Evolutionary conservation across 2,888 invertebrate species (phyloP).

Genomic region (Ichneumoninae sp.): DNA sequence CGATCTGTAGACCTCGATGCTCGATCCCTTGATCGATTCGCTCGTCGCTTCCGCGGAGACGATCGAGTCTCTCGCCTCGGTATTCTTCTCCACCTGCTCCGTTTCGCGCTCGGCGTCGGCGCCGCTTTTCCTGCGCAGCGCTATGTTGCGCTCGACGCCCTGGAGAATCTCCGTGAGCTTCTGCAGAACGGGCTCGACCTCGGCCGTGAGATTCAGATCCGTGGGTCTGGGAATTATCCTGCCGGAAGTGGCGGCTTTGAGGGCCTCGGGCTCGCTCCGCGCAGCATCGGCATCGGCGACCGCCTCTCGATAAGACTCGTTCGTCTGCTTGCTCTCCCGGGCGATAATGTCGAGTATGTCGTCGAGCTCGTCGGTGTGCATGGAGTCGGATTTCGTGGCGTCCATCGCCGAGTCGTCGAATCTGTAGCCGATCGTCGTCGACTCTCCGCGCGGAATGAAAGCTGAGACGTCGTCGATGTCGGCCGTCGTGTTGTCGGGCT

Average conservation of each 20-base stretch:
- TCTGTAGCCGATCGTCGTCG: conserved; percentile 70
- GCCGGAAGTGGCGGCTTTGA: conserved; percentile 1
- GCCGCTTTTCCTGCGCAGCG: conserved; percentile 54
- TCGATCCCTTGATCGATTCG: conserved; percentile 24
- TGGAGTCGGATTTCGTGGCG: conserved; percentile 51
- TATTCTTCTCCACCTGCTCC: not conserved
- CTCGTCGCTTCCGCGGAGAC: not conserved
- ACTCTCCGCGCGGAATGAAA: conserved; percentile 77
- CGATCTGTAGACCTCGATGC: conserved; percentile 15
- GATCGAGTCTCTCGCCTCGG: conserved; percentile 11
- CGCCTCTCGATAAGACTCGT: conserved; percentile 21
- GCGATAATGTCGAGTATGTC: conserved; percentile 74
- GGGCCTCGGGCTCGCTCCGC: not conserved
- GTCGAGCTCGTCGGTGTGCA: conserved; percentile 72
- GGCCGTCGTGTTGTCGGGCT: conserved; percentile 57
- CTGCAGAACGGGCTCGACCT: conserved; percentile 68
- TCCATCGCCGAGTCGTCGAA: conserved; percentile 61
- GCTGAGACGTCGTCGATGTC: conserved; percentile 71
- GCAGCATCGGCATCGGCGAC: not conserved
- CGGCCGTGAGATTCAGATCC: conserved; percentile 66
- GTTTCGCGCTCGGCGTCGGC: conserved; percentile 25
- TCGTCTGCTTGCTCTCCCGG: conserved; percentile 66
- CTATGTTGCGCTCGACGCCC: conserved; percentile 68
- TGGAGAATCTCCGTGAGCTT: conserved; percentile 69
- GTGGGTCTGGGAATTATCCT: conserved; percentile 54